Base-by-base conservation (phyloP, 2,113 vertebrate genomes). In the Grammomys dolichurus region DNA sequence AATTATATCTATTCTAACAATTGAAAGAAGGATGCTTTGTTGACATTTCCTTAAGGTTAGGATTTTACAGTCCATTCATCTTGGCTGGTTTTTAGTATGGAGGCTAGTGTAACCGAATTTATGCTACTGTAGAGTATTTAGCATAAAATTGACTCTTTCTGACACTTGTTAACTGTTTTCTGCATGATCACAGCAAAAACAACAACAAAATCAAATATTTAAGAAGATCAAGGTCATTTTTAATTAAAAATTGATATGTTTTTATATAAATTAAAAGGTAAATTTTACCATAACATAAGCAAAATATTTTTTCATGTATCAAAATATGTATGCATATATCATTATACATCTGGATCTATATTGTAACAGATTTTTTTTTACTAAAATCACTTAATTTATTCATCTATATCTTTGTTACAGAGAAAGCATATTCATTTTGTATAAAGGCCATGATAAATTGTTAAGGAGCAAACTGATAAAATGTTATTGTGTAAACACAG, bases 311-410 rank as follows among this genome's bases (percentile, higher is more conserved):
- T 87, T 84, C 1, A 77, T 28, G n/a, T 58, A 20, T n/a, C 22
- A 20, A 56, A 22, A 9, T 80, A 80, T 80, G n/a, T 58, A n/a
- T 58, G 10, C 1, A 81, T 81, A n/a, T 24, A 58, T 33, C 33
- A 33, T 54, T 78, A 33, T 8, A 33, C 16, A 54, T 54, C 19
- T 78, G 3, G 65, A 67, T 33, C 54, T 54, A 81, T 58, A 24
- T 67, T 5, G 20, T 16, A 56, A 60, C 2, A 92, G 19, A 19
- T 48, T n/a, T 81, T 95, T 95, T 95, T 40, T 82, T 26, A 19
- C 67, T 95, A 17, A 76, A 85, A 70, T 86, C 0, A 91, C 56
- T 95, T 72, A 76, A 8, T 89, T 78, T 72, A 28, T 92, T 90
- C 5, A 85, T 72, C 22, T 14, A 90, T 10, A 4, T 78, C 16